Evolutionary conservation across 2,888 invertebrate species (phyloP), one percentile per base, ranked within the genome.

Genomic region (Ypsolopha scabrella): DNA sequence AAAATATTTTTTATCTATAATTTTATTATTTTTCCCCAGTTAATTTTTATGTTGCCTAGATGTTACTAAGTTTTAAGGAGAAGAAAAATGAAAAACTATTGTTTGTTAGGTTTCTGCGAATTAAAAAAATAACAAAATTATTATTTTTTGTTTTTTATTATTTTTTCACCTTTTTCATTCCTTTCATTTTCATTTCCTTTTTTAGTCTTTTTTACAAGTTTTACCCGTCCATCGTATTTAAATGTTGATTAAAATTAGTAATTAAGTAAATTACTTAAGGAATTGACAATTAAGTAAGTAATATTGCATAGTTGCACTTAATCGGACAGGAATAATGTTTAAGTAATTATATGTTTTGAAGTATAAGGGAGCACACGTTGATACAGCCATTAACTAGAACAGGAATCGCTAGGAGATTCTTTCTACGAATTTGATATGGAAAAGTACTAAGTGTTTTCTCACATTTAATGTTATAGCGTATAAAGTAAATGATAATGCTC

Each of bases 61-160:
- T 87, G 87, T 87, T 87, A 87, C 86, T 87, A 87, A 86, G 87
- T 87, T 87, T 83, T 87, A 85, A 82, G 85, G 68, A 76, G 75
- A 78, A 76, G 70, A 79, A 78, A 81, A 47, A 72, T 75, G 74
- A 76, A 76, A 80, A 85, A 83, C 70, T 83, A 87, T 87, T 87
- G 86, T 87, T 87, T 87, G 87, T 87, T 87, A 87, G 86, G 80
- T 87, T 86, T 87, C 86, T 80, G 83, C 83, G 75, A 87, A 87
- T 86, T 87, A 86, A 87, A 87, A 70, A 81, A 81, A 77, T 86
- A 87, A 83, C 81, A 81, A 86, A 85, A 81, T 79, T 71, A 67
- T 74, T 71, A 65, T 71, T 75, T 73, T 72, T 73, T 50, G 47
- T 50, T 70, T 69, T 70, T 79, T 76, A 72, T 72, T 79, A 71